A percentile compares a stretch with the other conserved stretches of the same genome.
Conservation (phyloP, 1,140 invertebrate genomes). For the Zaprionus camerounensis region DNA sequence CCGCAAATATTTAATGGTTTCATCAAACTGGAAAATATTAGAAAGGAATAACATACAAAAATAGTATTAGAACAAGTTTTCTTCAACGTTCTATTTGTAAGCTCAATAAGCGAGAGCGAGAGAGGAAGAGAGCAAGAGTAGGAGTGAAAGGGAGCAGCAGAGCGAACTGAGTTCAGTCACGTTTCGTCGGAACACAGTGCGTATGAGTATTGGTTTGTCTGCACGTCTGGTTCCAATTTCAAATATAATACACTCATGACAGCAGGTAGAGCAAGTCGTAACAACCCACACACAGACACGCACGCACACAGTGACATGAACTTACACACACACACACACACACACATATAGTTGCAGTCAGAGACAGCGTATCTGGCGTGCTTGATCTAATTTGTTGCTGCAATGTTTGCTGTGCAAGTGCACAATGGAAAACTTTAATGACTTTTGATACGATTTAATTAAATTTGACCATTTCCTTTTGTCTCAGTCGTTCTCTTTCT, state of each 20-base stretch:
- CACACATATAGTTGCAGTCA: neutral
- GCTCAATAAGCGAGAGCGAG: neutral
- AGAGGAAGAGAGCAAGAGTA: neutral
- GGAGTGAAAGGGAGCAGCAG: neutral
- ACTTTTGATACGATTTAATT: slow-evolving; percentile 53
- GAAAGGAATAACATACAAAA: slow-evolving; percentile 21
- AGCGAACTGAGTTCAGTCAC: slow-evolving; percentile 23
- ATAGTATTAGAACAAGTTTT: slow-evolving; percentile 18
- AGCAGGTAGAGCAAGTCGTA: neutral
- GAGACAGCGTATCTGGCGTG: neutral
- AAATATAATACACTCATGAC: slow-evolving; percentile 28
- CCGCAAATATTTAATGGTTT: slow-evolving; percentile 8
- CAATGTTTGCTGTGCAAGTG: neutral
- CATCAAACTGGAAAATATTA: slow-evolving; percentile 9
- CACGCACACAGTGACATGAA: neutral
- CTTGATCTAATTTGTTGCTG: slow-evolving; percentile 40
- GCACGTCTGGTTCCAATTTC: slow-evolving; percentile 44
- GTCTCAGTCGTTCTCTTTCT: neutral
- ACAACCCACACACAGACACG: slow-evolving; percentile 4
- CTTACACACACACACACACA: slow-evolving; percentile 6
- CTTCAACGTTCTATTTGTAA: neutral
- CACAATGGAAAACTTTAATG: slow-evolving; percentile 35
- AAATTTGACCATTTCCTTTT: slow-evolving; percentile 45
- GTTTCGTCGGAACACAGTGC: slow-evolving; percentile 10
- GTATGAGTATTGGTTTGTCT: slow-evolving; percentile 41